phyloP scores from a whole-genome alignment of 1,140 invertebrate species.

The Diuraphis noxia region DNA sequence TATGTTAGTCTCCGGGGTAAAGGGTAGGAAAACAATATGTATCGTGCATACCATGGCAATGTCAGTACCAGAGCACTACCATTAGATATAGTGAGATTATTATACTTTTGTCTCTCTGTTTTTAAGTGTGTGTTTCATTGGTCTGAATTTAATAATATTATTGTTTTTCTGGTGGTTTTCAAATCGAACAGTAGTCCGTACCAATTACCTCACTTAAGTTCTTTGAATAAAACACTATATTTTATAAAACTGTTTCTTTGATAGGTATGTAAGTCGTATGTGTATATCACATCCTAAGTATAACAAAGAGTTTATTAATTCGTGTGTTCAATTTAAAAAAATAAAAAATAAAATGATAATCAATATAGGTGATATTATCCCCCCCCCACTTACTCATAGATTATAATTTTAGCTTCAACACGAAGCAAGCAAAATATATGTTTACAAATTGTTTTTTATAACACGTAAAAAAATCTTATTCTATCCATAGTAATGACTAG shows the following conservation, averaged over 20 bases:
- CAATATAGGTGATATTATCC: not conserved
- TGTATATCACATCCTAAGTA: not conserved
- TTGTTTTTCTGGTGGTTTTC: not conserved
- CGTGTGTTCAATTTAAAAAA: not conserved
- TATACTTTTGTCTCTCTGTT: not conserved
- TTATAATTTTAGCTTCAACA: not conserved
- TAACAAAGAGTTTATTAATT: not conserved
- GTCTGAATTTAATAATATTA: not conserved
- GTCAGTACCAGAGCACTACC: not conserved
- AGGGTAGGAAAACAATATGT: not conserved
- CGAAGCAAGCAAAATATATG: too few relatives aligned
- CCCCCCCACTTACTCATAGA: fast-evolving
- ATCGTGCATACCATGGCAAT: not conserved
- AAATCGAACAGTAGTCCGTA: not conserved
- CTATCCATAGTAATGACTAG: too few relatives aligned
- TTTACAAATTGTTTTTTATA: too few relatives aligned
- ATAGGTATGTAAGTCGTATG: too few relatives aligned
- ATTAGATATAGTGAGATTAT: not conserved
- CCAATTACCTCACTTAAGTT: not conserved
- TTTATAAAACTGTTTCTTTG: not conserved
- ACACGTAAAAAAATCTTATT: too few relatives aligned
- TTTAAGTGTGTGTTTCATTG: not conserved
- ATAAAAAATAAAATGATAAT: not conserved
- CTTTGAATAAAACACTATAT: not conserved
- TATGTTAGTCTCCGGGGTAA: not conserved